Conservation (phyloP, 1,140 invertebrate genomes). For the Philopotamus ludificatus region DNA sequence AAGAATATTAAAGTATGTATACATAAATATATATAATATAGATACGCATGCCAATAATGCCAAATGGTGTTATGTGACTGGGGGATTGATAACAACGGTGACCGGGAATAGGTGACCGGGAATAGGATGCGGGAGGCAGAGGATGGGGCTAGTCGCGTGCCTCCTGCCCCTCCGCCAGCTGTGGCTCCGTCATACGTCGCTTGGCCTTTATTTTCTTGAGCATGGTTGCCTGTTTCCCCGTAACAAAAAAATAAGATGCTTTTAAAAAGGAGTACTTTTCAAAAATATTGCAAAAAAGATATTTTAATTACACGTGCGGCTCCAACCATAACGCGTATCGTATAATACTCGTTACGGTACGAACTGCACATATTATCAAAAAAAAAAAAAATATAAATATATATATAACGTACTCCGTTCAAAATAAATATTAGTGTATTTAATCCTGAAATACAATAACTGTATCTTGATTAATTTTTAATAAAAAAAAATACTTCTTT, state of each 20-base stretch:
- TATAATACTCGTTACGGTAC: no score
- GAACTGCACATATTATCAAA: no score
- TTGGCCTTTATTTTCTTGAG: slow-evolving; percentile 96
- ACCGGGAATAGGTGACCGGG: background rate
- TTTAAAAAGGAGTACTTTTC: background rate
- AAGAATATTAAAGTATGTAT: slow-evolving; percentile 40
- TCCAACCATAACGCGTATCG: no score
- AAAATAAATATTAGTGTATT: no score
- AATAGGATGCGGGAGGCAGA: background rate
- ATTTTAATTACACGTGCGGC: no score
- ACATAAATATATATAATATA: no score
- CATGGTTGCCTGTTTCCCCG: slow-evolving; percentile 71
- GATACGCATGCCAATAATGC: slow-evolving; percentile 42
- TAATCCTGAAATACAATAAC: no score
- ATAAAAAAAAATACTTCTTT: slow-evolving; percentile 15
- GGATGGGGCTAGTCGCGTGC: slow-evolving; percentile 41
- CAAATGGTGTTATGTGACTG: slow-evolving; percentile 38
- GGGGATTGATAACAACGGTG: slow-evolving; percentile 16
- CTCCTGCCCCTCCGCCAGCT: slow-evolving; percentile 67
- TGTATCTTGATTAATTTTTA: no score
- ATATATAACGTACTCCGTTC: no score
- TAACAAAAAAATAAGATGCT: slow-evolving; percentile 23
- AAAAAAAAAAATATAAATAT: no score
- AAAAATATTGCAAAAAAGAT: no score
- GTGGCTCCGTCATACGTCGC: slow-evolving; percentile 83